Base-by-base conservation (phyloP, 2,888 invertebrate genomes). In the Lepeophtheirus nordmannii region DNA sequence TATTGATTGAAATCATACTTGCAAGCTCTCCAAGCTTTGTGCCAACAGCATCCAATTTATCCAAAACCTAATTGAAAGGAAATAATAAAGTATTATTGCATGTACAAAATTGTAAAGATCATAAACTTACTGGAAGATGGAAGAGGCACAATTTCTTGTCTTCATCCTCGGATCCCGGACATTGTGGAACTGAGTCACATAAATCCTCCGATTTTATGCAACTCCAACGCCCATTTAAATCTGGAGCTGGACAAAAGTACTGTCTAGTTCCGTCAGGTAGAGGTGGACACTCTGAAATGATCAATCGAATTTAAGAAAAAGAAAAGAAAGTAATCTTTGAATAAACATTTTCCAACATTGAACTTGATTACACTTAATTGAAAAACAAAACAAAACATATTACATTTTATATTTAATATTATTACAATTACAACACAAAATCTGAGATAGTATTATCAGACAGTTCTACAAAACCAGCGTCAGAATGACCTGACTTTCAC, bases 91-190 rank as follows among this genome's bases (percentile, higher is more conserved):
- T 46, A 46, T 41, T 11, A 11, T 41, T n/a, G n/a, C n/a, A 30
- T 30, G 7, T 30, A 30, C 30, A 30, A 46, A 17, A 46, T 14
- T 46, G n/a, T 46, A 46, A 46, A 17, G 53, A 41, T 46, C 2
- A 20, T 7, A 58, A 10, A 10, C 60, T 30, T 60, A 60, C 60
- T 30, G 60, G 60, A 37, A 30, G 30, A 17, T 60, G 60, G n/a
- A 60, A 60, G 37, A 60, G 39, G 30, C 60, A 60, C 17, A 37
- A 30, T 38, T 60, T 38, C 23, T 23, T 23, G 39, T 23, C 23
- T 60, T 60, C 60, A 60, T 60, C 60, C 23, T 60, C 60, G 60
- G 37, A 14, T 17, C 38, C 38, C 11, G 60, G 60, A 38, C 60
- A 60, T 37, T 60, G 37, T 37, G 60, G 60, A 30, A 60, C 60